A percentile compares a stretch with the other conserved stretches of the same genome.
phyloP scores from a whole-genome alignment of 1,140 invertebrate genomes.

The Mercenaria mercenaria region DNA sequence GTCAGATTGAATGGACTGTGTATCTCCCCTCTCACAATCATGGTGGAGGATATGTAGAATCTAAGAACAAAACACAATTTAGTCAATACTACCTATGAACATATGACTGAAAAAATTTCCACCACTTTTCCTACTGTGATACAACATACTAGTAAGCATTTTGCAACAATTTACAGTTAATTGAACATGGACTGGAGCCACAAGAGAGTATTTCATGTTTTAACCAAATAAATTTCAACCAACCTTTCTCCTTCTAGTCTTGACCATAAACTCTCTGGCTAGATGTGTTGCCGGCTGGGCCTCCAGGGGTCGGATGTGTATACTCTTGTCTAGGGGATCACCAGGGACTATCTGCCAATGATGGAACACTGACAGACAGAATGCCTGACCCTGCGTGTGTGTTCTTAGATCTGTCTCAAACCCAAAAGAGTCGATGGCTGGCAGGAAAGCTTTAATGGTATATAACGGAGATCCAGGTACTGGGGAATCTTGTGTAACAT shows the following conservation, averaged over 20 bases:
- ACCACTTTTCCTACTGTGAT: too few relatives aligned
- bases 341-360: constrained; percentile 99
- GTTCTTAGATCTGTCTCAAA: constrained; percentile 99
- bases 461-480: constrained; percentile 99
- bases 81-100: too few relatives aligned
- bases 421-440: constrained; percentile 99
- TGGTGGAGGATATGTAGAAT: too few relatives aligned
- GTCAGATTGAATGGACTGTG: too few relatives aligned
- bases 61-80: too few relatives aligned
- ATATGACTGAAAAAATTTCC: too few relatives aligned
- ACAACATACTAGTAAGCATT: too few relatives aligned
- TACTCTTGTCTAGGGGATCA: constrained; percentile 99
- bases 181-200: too few relatives aligned
- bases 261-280: constrained; percentile 99
- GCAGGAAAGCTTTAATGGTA: constrained; percentile 99
- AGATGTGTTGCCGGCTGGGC: constrained; percentile 99
- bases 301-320: constrained; percentile 97
- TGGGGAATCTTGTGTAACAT: constrained; percentile 99
- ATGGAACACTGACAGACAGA: constrained; percentile 99
- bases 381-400: constrained; percentile 99
- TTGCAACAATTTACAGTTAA: too few relatives aligned
- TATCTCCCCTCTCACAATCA: too few relatives aligned
- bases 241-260: constrained; percentile 96
- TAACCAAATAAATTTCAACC: too few relatives aligned
- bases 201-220: too few relatives aligned